A percentile compares a stretch with the other conserved stretches of the same genome.
Evolutionary conservation across 1,140 invertebrate genomes (phyloP).

Genomic region (Campoletis sonorensis): DNA sequence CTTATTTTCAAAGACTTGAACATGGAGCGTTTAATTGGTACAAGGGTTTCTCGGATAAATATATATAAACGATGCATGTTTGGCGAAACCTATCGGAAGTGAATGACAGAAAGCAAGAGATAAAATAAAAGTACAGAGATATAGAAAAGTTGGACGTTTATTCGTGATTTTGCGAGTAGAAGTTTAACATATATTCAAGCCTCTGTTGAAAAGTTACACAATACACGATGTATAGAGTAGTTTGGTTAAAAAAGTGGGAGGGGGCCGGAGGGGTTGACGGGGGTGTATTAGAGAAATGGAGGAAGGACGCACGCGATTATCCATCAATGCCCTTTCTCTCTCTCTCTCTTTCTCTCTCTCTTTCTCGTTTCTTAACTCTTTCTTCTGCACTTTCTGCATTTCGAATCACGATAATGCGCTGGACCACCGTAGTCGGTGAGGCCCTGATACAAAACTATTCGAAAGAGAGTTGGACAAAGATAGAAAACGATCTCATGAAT

Average conservation of each 20-base stretch:
- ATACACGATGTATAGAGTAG: constrained; percentile 15
- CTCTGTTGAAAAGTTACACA: constrained; percentile 23
- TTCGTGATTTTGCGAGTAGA: background rate
- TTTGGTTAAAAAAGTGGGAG: background rate
- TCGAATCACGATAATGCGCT: constrained; percentile 42
- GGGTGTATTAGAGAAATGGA: constrained; percentile 25
- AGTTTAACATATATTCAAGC: constrained; percentile 8
- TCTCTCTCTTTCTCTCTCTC: background rate
- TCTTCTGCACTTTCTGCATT: constrained; percentile 13
- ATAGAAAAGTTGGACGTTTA: constrained; percentile 20
- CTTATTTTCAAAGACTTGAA: background rate
- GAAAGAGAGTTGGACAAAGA: background rate
- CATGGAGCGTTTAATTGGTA: constrained; percentile 18
- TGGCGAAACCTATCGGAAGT: constrained; percentile 36
- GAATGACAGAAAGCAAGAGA: background rate
- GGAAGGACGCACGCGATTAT: constrained; percentile 44
- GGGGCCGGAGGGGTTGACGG: background rate
- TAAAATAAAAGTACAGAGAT: background rate
- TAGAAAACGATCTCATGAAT: constrained; percentile 1
- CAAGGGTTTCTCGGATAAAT: background rate
- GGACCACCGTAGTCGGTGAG: constrained; percentile 44
- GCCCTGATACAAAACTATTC: constrained; percentile 16
- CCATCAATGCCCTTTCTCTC: constrained; percentile 36
- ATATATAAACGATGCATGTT: background rate
- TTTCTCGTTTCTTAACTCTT: background rate